Conservation (phyloP, 2,888 invertebrate species). For the Epicampocera succincta region DNA sequence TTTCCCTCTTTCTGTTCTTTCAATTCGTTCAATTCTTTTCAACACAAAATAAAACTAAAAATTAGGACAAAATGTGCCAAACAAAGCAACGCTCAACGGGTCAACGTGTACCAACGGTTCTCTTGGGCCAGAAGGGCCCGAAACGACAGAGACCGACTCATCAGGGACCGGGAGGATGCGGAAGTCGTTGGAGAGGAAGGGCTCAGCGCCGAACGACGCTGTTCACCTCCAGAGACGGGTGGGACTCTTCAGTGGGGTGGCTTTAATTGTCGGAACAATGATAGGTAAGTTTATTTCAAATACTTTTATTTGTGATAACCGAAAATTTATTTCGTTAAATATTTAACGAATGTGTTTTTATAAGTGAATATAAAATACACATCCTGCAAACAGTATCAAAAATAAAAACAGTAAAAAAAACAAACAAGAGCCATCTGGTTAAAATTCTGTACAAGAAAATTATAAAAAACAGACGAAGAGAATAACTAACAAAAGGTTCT, state of each 20-base stretch:
- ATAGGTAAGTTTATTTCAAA: constrained; percentile 86
- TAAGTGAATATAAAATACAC: too few species aligned
- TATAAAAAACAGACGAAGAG: too few species aligned
- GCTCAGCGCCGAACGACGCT: constrained; percentile 97
- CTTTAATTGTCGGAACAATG: constrained; percentile 99
- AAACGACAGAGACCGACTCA: constrained; percentile 83
- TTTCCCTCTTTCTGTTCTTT: constrained; percentile 9
- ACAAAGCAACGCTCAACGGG: constrained; percentile 81
- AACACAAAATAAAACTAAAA: constrained; percentile 3
- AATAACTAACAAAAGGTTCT: too few species aligned
- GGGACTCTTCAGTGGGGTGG: constrained; percentile 99
- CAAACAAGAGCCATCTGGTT: too few species aligned
- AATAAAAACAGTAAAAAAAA: too few species aligned
- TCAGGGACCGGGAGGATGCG: constrained; percentile 83
- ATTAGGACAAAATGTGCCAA: constrained; percentile 82
- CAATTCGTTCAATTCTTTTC: constrained; percentile 13
- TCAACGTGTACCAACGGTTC: constrained; percentile 82
- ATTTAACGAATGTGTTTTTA: too few species aligned
- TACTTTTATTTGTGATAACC: background rate
- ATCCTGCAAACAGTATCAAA: too few species aligned
- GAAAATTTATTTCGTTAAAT: background rate
- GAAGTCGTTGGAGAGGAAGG: constrained; percentile 91
- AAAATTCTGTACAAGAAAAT: too few species aligned
- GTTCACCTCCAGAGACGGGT: constrained; percentile 99
- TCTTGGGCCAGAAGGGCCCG: constrained; percentile 82